Base-by-base conservation (phyloP, 2,113 vertebrate genomes). In the Phocoena sinus region DNA sequence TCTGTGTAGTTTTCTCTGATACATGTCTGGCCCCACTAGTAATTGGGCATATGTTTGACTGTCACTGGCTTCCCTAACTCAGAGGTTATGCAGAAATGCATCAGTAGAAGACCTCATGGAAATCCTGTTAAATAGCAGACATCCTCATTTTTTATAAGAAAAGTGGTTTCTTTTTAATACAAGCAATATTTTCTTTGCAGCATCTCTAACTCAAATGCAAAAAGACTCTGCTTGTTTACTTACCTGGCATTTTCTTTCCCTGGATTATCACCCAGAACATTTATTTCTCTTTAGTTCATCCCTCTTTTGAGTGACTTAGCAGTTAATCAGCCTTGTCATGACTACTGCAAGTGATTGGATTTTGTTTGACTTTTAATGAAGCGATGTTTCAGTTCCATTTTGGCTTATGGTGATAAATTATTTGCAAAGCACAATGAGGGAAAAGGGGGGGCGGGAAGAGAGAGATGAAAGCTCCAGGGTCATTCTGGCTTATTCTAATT, bases 361-460 rank as follows among this genome's bases (percentile, higher is more conserved):
- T 94, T 65, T 94, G 92, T 92, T 92, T 92, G 95, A 80, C 89
- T 96, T 97, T 97, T 95, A 96, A 97, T 91, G 89, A 96, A 94
- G 26, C 18, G 36, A 74, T 92, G 13, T 67, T 94, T 93, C 88
- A 73, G 95, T 88, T 73, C n/a, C 87, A 81, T 77, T 65, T 68
- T 36, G 90, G 68, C 70, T 63, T 63, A 26, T 90, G 86, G 62
- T 97, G 67, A 93, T 97, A 60, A 91, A 41, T 89, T 96, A 82
- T 60, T 96, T 96, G 58, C 60, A 94, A 95, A 93, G 58, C 33
- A 91, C 53, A 71, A 65, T 63, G 60, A 81, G 9, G 44, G 17
- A n/a, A 31, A 67, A 65, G 3, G 13, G 4, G 20, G 17, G 23
- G 10, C 1, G 28, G 1, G 44, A 17, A 67, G 11, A 65, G 33